A percentile compares a stretch with the other conserved stretches of the same genome.
phyloP scores from a whole-genome alignment of 2,888 invertebrate species.

The Caprella mutica region DNA sequence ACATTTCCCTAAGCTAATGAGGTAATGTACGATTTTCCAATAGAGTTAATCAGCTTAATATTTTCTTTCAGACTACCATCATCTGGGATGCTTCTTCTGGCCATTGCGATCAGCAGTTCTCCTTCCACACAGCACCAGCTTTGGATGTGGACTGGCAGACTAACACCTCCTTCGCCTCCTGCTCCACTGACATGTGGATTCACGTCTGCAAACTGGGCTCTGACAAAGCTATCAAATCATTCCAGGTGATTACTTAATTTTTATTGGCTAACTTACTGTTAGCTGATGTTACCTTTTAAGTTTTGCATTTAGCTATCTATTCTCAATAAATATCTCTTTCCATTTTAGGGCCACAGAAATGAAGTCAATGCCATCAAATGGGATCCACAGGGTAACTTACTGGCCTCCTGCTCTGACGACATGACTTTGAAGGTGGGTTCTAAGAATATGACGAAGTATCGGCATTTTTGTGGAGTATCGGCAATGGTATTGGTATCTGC shows the following conservation, averaged over 20 bases:
- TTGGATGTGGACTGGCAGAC: conserved; percentile 99
- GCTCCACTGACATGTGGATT: conserved; percentile 97
- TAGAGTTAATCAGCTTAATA: no score
- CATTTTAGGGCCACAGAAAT: conserved; percentile 47
- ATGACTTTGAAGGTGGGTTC: conserved; percentile 74
- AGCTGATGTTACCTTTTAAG: no score
- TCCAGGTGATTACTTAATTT: conserved; percentile 50
- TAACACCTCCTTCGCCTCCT: conserved; percentile 93
- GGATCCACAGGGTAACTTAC: conserved; percentile 92
- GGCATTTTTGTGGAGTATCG: no score
- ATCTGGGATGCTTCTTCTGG: conserved; percentile 99
- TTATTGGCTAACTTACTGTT: no score
- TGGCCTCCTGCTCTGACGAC: conserved; percentile 98
- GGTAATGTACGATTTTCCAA: no score
- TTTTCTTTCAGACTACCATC: conserved; percentile 77
- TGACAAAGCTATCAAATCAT: conserved; percentile 95
- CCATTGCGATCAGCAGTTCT: conserved; percentile 96
- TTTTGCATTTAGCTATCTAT: no score
- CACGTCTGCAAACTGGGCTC: conserved; percentile 89
- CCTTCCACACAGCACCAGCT: conserved; percentile 94
- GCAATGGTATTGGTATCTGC: no score
- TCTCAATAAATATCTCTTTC: no score
- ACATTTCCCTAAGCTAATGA: no score
- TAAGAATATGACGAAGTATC: no score
- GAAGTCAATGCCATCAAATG: conserved; percentile 99